Conservation (phyloP, 2,888 invertebrate genomes). For the Epirrita christyi region DNA sequence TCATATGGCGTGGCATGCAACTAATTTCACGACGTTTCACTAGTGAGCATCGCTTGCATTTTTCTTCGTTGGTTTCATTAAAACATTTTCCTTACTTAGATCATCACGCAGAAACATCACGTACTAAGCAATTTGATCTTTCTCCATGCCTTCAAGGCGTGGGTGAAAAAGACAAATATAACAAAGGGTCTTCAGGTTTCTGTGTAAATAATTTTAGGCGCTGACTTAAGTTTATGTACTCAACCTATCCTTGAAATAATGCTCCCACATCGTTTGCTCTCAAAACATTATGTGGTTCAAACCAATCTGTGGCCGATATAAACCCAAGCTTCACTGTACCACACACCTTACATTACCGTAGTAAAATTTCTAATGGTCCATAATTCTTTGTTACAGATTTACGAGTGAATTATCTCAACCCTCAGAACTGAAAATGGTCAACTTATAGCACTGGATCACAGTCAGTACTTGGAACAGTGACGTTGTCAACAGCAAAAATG, state of each 20-base stretch:
- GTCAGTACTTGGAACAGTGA: constrained; percentile 65
- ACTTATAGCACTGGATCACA: constrained; percentile 73
- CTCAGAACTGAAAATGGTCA: constrained; percentile 67
- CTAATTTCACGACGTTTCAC: too few species aligned
- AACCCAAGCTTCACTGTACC: neutral
- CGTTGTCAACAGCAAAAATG: constrained; percentile 75
- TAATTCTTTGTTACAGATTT: constrained; percentile 70
- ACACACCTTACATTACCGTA: neutral
- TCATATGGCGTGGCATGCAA: too few species aligned
- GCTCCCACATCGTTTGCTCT: too few species aligned
- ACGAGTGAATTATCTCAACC: constrained; percentile 60
- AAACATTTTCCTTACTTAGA: too few species aligned
- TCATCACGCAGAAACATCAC: too few species aligned
- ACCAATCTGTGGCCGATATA: too few species aligned
- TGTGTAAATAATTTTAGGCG: constrained; percentile 20
- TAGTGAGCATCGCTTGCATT: too few species aligned
- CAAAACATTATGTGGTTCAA: too few species aligned
- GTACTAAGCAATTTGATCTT: too few species aligned
- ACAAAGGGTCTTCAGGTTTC: constrained; percentile 11
- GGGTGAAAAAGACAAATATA: constrained; percentile 18
- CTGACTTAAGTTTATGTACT: neutral
- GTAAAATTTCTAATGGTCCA: too few species aligned
- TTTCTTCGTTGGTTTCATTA: too few species aligned
- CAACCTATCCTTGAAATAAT: neutral
- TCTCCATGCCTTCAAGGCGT: constrained; percentile 1